Percentiles rank a stretch among this genome's conserved stretches.
Conservation (phyloP, 1,140 invertebrate genomes). For the Antheraea pernyi region DNA sequence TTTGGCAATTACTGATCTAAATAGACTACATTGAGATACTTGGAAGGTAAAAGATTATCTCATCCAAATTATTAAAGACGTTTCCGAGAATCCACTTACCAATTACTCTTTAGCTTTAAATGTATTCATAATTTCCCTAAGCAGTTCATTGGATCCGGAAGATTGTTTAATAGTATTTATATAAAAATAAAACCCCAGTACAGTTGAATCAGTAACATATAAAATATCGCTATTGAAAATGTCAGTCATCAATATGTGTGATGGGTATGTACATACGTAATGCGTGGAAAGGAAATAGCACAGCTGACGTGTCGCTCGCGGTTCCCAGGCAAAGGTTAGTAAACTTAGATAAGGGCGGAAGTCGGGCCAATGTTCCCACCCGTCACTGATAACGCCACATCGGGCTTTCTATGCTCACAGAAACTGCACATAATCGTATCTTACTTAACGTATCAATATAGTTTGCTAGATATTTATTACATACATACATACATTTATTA, state of each 20-base stretch:
- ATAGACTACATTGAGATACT: no score
- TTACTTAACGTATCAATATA: not conserved
- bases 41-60: no score
- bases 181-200: no score
- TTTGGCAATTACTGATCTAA: no score
- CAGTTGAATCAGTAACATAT: not conserved
- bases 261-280: not conserved
- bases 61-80: no score
- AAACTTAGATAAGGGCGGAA: constrained; percentile 68
- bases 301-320: constrained; percentile 46
- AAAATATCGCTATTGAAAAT: not conserved
- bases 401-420: constrained; percentile 33
- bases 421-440: not conserved
- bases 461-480: not conserved
- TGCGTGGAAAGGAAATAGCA: constrained; percentile 19
- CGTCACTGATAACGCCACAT: constrained; percentile 50
- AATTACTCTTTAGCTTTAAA: no score
- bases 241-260: not conserved
- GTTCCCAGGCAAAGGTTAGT: constrained; percentile 62
- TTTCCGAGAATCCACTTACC: no score
- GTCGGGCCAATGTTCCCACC: constrained; percentile 56
- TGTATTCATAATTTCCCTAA: no score
- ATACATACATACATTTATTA: no score
- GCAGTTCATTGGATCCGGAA: no score
- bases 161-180: no score